A percentile compares a stretch with the other conserved stretches of the same genome.
Evolutionary conservation across 2,797 vertebrate species (phyloP).

Genomic region (Coregonus sp.): DNA sequence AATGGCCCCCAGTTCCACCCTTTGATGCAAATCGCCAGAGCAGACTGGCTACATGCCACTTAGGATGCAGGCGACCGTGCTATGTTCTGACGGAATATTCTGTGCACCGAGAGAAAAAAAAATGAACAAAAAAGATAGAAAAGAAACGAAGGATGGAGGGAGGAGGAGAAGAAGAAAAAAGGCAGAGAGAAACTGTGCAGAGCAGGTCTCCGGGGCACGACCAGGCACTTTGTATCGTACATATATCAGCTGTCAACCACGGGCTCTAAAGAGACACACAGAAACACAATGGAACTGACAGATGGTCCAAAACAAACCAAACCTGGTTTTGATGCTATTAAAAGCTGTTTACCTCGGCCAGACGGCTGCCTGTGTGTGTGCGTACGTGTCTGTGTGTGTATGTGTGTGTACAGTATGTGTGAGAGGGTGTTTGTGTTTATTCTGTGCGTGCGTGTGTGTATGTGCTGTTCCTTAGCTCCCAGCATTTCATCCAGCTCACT

Average conservation of each 20-base stretch:
- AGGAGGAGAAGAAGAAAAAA: conserved; percentile 5
- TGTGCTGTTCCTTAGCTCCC: conserved; percentile 60
- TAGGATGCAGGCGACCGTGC: conserved; percentile 68
- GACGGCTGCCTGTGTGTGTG: conserved; percentile 52
- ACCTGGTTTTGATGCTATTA: conserved; percentile 83
- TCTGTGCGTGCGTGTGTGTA: conserved; percentile 23
- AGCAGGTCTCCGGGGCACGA: conserved; percentile 70
- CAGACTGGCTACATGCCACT: conserved; percentile 72
- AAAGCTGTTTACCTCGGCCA: conserved; percentile 87
- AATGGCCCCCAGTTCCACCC: conserved; percentile 15
- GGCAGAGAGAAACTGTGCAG: conserved; percentile 64
- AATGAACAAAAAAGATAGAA: conserved; percentile 33
- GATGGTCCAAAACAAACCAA: conserved; percentile 86
- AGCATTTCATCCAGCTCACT: conserved; percentile 76
- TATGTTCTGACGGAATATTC: conserved; percentile 60
- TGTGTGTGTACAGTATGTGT: conserved; percentile 17
- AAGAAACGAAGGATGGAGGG: conserved; percentile 27
- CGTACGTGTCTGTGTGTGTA: conserved; percentile 54
- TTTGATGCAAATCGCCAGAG: conserved; percentile 66
- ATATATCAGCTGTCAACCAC: conserved; percentile 84
- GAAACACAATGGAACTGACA: conserved; percentile 85
- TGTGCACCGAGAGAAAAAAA: conserved; percentile 25
- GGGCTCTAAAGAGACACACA: conserved; percentile 68
- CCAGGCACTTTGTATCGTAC: conserved; percentile 75
- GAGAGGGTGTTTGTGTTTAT: conserved; percentile 20